Base-by-base conservation (phyloP, 2,797 vertebrate species). In the Carcharodon carcharias region DNA sequence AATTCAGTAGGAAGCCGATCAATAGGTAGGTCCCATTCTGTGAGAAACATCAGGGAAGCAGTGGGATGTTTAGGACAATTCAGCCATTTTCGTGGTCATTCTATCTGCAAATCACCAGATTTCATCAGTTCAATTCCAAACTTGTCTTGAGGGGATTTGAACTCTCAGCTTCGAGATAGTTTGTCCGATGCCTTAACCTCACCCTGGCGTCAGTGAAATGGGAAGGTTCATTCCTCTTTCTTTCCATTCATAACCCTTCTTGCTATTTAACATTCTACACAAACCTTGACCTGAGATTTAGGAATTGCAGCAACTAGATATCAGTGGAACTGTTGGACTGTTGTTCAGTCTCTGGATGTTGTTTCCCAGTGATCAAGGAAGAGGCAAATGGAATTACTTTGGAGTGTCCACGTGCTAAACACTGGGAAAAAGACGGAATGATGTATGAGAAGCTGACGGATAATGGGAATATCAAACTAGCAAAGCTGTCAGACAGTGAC, bases 371-470 rank as follows among this genome's bases (percentile, higher is more conserved):
- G 65, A n/a, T 71, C 94, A 35, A 73, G 94, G 16, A 73, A 16
- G 9, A 56, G 94, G 26, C 50, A 8, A 31, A 31, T 77, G 94
- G 94, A 35, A 73, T 95, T 50, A 73, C 5, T 35, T 35, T 95
- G 94, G 4, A 35, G 31, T 95, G 94, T 77, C 69, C 69, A 54
- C 31, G 35, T 35, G 3, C 0, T 56, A 54, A 71, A 95, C 4
- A 31, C 0, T 95, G 94, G 94, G 31, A 77, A 71, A 95, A 95
- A 31, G 50, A 95, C 28, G 94, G 94, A 35, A 14, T 95, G 69
- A 56, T 0, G 1, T 95, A 73, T 3, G 28, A 69, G 1, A 31
- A 2, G 45, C 14, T 71, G 67, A 58, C 2, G 67, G 45, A 71
- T 31, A 9, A 77, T 73, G 94, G 71, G 69, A 95, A 77, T 56